Conservation (phyloP, 2,797 vertebrate genomes). For the Pseudomugil gertrudae region DNA sequence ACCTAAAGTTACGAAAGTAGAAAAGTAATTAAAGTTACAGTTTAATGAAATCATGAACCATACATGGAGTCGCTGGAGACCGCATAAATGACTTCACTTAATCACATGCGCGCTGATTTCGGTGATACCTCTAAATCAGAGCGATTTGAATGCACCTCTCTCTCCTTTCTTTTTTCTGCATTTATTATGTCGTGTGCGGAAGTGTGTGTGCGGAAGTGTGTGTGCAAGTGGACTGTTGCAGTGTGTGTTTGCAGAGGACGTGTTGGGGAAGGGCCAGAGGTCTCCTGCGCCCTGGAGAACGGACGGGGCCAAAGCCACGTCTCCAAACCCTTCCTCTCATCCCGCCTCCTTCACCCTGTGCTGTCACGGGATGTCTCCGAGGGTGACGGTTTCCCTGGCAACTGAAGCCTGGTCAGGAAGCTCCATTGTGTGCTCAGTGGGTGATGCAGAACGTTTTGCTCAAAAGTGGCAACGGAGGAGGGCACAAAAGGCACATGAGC, state of each 20-base stretch:
- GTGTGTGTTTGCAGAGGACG: slow-evolving; percentile 30
- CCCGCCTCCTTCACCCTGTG: slow-evolving; percentile 56
- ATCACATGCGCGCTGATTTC: slow-evolving; percentile 75
- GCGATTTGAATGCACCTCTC: slow-evolving; percentile 54
- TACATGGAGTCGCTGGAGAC: slow-evolving; percentile 75
- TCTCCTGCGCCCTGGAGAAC: slow-evolving; percentile 59
- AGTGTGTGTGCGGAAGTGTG: slow-evolving; percentile 6
- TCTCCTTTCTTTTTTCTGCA: slow-evolving; percentile 20
- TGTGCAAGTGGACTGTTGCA: slow-evolving; percentile 18
- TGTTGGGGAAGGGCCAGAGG: slow-evolving; percentile 58
- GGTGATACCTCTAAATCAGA: slow-evolving; percentile 64
- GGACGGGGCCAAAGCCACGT: slow-evolving; percentile 54
- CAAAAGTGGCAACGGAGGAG: slow-evolving; percentile 45
- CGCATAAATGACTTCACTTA: slow-evolving; percentile 80
- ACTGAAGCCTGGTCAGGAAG: slow-evolving; percentile 64
- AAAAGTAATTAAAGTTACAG: slow-evolving; percentile 80
- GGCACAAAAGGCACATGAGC: slow-evolving; percentile 45
- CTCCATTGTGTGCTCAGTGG: slow-evolving; percentile 66
- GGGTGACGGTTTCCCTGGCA: slow-evolving; percentile 81
- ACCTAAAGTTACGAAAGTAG: slow-evolving; percentile 71
- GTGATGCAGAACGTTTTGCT: slow-evolving; percentile 58
- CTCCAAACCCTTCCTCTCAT: slow-evolving; percentile 35
- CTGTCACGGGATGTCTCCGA: slow-evolving; percentile 78
- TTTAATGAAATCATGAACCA: slow-evolving; percentile 80
- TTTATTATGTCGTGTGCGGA: slow-evolving; percentile 7